These are phyloP conservation scores for Chironomus striatipennis DNA, from an alignment of 1,140 invertebrate genomes.

Conservation along the genomic window DNA sequence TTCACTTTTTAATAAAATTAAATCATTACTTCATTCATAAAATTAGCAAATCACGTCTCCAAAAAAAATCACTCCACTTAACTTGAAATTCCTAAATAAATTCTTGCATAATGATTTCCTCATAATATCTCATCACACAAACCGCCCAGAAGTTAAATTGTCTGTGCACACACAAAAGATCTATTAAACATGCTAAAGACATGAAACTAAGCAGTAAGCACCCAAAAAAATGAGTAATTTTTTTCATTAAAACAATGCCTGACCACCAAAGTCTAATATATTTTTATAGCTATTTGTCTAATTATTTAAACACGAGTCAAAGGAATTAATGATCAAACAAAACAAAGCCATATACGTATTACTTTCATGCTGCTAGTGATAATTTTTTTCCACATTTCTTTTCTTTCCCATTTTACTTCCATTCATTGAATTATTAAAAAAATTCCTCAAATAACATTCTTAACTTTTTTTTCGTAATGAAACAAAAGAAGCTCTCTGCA, in stretches of 20 bases:
- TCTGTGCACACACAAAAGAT: no score
- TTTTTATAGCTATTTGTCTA: conserved; percentile 10
- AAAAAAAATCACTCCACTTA: no score
- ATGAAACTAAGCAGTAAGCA: not conserved
- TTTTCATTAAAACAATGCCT: not conserved
- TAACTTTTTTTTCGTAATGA: not conserved
- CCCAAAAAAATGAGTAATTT: not conserved
- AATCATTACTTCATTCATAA: no score
- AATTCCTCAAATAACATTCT: not conserved
- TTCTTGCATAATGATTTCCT: not conserved
- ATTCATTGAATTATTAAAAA: not conserved
- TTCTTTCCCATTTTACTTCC: not conserved
- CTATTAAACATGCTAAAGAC: no score
- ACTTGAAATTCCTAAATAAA: not conserved
- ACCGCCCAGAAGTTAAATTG: no score
- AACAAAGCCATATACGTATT: not conserved
- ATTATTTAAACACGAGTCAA: conserved; percentile 14
- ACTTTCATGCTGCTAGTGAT: not conserved
- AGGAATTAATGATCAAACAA: conserved; percentile 9
- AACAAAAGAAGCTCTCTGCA: no score
- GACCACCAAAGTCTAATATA: not conserved
- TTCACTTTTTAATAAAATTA: no score
- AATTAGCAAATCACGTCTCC: no score
- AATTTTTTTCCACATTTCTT: not conserved
- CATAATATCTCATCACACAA: no score